Evolutionary conservation across 2,113 vertebrate genomes (phyloP), one percentile per base, ranked within the genome.

Genomic region (Scomber scombrus): DNA sequence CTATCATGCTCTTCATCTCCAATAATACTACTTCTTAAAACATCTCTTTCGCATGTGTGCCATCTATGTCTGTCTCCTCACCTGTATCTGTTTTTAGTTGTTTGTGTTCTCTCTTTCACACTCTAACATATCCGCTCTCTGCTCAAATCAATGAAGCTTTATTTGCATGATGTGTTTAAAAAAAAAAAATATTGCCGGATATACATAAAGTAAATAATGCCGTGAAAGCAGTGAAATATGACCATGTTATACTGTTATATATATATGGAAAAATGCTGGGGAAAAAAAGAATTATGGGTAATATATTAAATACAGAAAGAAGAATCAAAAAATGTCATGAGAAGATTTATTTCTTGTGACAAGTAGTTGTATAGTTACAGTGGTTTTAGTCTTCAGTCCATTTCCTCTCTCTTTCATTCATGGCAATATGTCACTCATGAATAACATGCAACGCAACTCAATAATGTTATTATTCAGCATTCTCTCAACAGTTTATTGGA

Each of bases 11-110:
- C 46, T 75, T 87, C 80, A 87, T 89, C 85, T 84, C 78, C 78
- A 91, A 85, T 86, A 84, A 79, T 40, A 61, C 71, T 18, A 72
- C 77, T 75, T 69, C 50, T 90, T 71, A 76, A 89, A 90, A 85
- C 61, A 61, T 83, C 75, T 87, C 51, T 85, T 85, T 88, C 34
- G 3, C 58, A 8, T 55, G 58, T 45, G 71, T 40, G 23, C 4
- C 50, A 12, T 64, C 63, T 61, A 60, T 19, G 31, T 50, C 47
- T 67, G 12, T 47, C 52, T n/a, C 45, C 74, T 65, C 47, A 31
- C 31, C 45, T 54, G 16, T 31, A 45, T 46, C 13, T 51, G 26
- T 46, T 45, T 45, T 60, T 31, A 3, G 63, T 45, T 56, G 40
- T 40, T n/a, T 55, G n/a, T 57, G 54, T 29, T 75, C 34, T 18